A percentile compares a stretch with the other conserved stretches of the same genome.
Conservation (phyloP, 2,113 vertebrate genomes). For the Colinus virginianus region DNA sequence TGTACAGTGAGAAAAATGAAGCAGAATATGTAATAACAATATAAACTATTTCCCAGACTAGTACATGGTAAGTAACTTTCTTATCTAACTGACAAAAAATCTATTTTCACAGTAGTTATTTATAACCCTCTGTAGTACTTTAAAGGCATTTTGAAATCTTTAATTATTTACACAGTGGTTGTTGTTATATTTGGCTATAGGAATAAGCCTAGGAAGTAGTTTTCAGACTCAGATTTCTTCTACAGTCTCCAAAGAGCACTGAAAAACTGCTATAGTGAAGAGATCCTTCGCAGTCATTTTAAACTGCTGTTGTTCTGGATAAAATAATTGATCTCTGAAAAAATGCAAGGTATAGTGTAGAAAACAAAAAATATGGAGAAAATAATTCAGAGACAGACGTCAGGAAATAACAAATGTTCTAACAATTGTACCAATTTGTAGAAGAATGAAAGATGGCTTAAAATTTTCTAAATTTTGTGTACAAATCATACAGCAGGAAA, state of each 20-base stretch:
- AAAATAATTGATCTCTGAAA: background rate
- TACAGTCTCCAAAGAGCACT: background rate
- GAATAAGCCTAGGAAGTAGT: background rate
- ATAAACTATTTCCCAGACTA: background rate
- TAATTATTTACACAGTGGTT: background rate
- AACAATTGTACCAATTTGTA: background rate
- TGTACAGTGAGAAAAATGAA: background rate
- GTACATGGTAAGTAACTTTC: background rate
- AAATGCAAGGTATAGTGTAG: background rate
- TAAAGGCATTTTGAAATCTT: background rate
- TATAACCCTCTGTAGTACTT: background rate
- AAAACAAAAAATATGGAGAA: background rate
- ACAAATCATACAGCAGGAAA: background rate
- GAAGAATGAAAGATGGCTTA: background rate
- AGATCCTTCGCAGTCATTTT: background rate
- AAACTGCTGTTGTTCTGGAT: background rate
- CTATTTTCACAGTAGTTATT: background rate
- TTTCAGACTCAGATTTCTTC: background rate
- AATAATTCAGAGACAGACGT: background rate
- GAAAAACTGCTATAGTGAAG: background rate
- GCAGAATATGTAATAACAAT: background rate
- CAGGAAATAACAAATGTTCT: background rate
- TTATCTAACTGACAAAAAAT: background rate
- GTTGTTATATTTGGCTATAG: background rate
- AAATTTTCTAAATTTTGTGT: conserved; percentile 32